Evolutionary conservation across 2,888 invertebrate genomes (phyloP).

Genomic region (Bellardia bayeri): DNA sequence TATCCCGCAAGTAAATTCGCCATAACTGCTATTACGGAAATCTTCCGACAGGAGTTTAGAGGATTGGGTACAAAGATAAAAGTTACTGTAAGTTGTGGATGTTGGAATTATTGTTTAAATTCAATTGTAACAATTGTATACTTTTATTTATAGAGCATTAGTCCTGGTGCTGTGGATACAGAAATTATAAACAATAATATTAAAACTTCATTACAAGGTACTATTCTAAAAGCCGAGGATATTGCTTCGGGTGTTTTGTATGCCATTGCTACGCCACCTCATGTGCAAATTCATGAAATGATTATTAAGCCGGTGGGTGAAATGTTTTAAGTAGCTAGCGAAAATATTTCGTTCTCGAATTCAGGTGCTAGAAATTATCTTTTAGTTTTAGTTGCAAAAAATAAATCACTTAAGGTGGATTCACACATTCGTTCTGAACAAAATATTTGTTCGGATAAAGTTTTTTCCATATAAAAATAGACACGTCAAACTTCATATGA

Average conservation of each 20-base stretch:
- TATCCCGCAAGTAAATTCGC: conserved; percentile 82
- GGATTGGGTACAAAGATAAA: conserved; percentile 81
- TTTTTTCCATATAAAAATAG: too few species aligned
- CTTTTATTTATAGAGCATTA: conserved; percentile 72
- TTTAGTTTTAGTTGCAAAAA: too few species aligned
- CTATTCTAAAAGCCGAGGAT: conserved; percentile 76
- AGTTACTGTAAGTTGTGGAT: conserved; percentile 79
- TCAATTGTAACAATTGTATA: background rate
- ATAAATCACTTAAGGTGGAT: too few species aligned
- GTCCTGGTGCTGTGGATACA: conserved; percentile 78
- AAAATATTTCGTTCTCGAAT: too few species aligned
- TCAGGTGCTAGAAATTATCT: too few species aligned
- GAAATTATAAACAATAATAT: conserved; percentile 77
- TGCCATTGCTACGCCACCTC: conserved; percentile 69
- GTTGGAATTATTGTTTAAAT: background rate
- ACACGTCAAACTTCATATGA: too few species aligned
- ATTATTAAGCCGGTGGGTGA: conserved; percentile 80
- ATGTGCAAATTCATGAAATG: conserved; percentile 73
- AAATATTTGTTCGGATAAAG: too few species aligned
- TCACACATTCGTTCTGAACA: too few species aligned
- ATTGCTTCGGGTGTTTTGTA: conserved; percentile 65
- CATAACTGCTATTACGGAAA: conserved; percentile 82
- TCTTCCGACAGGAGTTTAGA: conserved; percentile 81
- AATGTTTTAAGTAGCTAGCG: conserved; percentile 69
- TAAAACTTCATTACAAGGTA: conserved; percentile 50